Base-by-base conservation (phyloP, 2,797 vertebrate genomes). In the Setipinna tenuifilis region DNA sequence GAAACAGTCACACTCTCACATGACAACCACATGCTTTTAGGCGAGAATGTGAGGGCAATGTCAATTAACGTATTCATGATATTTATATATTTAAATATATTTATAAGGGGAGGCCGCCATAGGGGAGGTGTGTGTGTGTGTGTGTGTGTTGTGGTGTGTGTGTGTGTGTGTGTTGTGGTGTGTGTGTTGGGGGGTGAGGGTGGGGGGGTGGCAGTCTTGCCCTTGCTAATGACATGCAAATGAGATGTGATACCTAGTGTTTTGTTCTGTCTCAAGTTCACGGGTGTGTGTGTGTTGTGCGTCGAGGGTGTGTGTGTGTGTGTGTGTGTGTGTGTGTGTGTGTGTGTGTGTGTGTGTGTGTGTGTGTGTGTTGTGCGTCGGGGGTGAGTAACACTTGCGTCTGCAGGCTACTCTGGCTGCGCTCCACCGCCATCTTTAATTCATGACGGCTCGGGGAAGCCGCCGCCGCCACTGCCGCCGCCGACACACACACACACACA, bases 31-130 rank as follows among this genome's bases (percentile, higher is more conserved):
- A 48, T 89, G 90, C 87, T 92, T 94, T 92, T 92, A 93, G 89
- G 89, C 84, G 87, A 88, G 88, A 83, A 91, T 90, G 89, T 87
- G 88, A 91, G 90, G 90, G 80, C 90, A 90, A 88, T 93, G 88
- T 87, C 92, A 93, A 95, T 95, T 94, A 93, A 95, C 94, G 92
- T 94, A 95, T 95, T 95, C 94, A 95, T 95, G 92, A 95, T 94
- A 96, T 95, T 94, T 95, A 96, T 95, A 93, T 95, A 95, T 95
- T 95, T 94, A 95, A 95, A 96, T 95, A 94, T 95, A 95, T 96
- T 95, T 95, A 95, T 95, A 93, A 94, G 94, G 90, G 90, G 35
- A 91, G 93, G 93, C 93, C 93, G 90, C 95, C 94, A 93, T 90
- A 90, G 93, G 92, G 94, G 92, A 87, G 91, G 91, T 83, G 50